Base-by-base conservation (phyloP, 2,888 invertebrate genomes). In the Arrhopalites spinosus region DNA sequence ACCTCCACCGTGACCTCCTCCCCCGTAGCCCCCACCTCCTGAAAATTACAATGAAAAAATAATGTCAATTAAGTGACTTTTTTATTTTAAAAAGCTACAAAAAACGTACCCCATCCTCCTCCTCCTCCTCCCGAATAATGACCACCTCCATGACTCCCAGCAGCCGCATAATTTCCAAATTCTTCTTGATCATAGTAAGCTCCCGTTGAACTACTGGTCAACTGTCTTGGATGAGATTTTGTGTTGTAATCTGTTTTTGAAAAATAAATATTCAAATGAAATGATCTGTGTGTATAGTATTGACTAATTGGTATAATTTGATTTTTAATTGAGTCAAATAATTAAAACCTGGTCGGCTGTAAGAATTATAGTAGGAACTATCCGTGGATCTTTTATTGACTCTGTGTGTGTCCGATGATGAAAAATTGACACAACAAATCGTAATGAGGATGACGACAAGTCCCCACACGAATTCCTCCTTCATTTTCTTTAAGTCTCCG, bases 181-280 rank as follows among this genome's bases (percentile, higher is more conserved):
- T 74, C 74, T 11, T 72, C 72, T 15, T 20, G 61, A 8, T 53
- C 30, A 27, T 66, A 53, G 17, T 53, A 27, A 15, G 61, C 15
- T 15, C 59, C 72, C 1, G 53, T 29, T 5, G 74, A 56, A 15
- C 53, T 53, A 25, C 61, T 61, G 8, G 61, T 59, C 20, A 56
- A 15, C 20, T 36, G 30, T 30, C 67, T 27, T 25, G 67, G 72
- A 7, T 43, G 15, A 2, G 56, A 47, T 47, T 74, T 74, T 11
- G 67, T 2, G 47, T 66, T 53, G 59, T 74, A 74, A 25, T 74
- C 74, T 74, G 66, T 23, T n/a, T 13, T 56, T n/a, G n/a, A n/a
- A n/a, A n/a, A n/a, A n/a, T n/a, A 45, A 11, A 45, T 53, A 20
- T 53, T 53, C 20, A 5, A 20, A 8, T n/a, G n/a, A n/a, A n/a